These are phyloP conservation scores for Lasiurus borealis DNA, from an alignment of 2,113 vertebrate species.

Conservation along the genomic window DNA sequence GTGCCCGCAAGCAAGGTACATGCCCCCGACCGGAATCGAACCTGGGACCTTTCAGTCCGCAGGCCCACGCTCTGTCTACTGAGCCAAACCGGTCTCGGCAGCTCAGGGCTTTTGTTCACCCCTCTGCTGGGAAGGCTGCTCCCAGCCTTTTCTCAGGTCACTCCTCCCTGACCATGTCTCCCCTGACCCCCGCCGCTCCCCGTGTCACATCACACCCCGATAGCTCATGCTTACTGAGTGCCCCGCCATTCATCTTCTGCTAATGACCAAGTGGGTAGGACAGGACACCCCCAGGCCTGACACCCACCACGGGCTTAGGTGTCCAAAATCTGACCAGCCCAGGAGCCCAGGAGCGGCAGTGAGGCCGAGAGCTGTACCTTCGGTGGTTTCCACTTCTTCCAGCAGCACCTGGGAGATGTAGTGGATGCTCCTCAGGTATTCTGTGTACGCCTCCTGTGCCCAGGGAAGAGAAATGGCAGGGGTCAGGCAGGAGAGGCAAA, in stretches of 20 bases:
- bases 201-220: background rate
- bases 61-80: too few relatives aligned
- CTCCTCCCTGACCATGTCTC: background rate
- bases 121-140: background rate
- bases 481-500: background rate
- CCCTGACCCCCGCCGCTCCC: too few relatives aligned
- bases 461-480: background rate
- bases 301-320: too few relatives aligned
- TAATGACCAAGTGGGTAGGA: background rate
- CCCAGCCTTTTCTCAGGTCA: too few relatives aligned
- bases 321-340: background rate
- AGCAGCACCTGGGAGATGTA: conserved; percentile 93
- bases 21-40: too few relatives aligned
- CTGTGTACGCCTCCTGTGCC: conserved; percentile 93
- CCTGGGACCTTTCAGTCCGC: too few relatives aligned
- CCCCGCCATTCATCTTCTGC: background rate
- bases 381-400: conserved; percentile 87
- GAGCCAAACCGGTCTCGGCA: too few relatives aligned
- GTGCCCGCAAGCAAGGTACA: too few relatives aligned
- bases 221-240: background rate
- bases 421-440: conserved; percentile 93
- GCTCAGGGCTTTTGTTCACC: background rate
- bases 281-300: background rate
- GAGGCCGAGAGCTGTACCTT: conserved; percentile 84
- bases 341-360: too few relatives aligned